Evolutionary conservation across 2,113 vertebrate genomes (phyloP), one percentile per base, ranked within the genome.

Genomic region (Oplegnathus fasciatus): DNA sequence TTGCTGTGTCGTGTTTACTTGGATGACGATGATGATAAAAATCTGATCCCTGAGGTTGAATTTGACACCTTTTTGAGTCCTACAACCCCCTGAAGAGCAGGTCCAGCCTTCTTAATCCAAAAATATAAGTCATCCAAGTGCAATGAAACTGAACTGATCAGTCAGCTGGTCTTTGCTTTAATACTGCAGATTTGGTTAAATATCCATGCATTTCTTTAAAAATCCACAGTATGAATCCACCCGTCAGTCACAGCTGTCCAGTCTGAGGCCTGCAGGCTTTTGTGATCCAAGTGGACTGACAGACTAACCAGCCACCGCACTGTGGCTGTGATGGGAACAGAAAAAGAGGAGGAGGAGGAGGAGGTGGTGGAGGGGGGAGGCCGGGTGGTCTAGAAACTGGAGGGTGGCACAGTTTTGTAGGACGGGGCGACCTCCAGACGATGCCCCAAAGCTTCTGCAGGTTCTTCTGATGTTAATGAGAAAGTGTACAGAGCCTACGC

Each of bases 41-140:
- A 82, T 77, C 66, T 69, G 72, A 80, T 89, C 81, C 78, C 90
- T 86, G 90, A 89, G 86, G 70, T 71, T 67, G 24, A 89, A 82
- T 32, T 37, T 2, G 17, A 80, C 54, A 69, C 75, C 22, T 48
- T 55, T 11, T 13, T 44, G 9, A 30, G 34, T 58, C 46, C 72
- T 30, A 42, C 14, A 46, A 54, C 30, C 17, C 24, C 58, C 32
- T 34, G 50, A 83, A 15, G 58, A 26, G 69, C 58, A 70, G 30
- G 32, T 54, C 34, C 54, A 17, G 55, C 32, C 14, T 32, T 46
- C 22, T 46, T 52, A 28, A 75, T 79, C 42, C 65, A 34, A 55
- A 78, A 78, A 52, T 42, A 13, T 2, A 28, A 64, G 28, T 50
- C 42, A 22, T 75, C 48, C 52, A 20, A 65, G 22, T 70, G 28